A percentile compares a stretch with the other conserved stretches of the same genome.
Evolutionary conservation across 2,888 invertebrate genomes (phyloP).

Genomic region (Ectemnius lituratus): DNA sequence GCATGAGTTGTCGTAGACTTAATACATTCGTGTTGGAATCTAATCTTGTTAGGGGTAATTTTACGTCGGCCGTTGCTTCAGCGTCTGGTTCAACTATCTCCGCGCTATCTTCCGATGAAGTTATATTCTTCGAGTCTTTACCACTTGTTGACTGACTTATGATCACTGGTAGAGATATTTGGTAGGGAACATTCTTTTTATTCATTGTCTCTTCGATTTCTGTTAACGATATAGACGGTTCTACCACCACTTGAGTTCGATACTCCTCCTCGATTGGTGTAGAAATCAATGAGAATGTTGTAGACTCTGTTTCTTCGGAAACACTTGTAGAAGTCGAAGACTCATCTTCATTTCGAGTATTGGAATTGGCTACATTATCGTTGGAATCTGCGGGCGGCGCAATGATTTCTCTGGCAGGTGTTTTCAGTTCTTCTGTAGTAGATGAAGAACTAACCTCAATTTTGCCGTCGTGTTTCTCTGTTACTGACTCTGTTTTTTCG

Average conservation of each 20-base stretch:
- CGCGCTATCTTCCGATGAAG: not conserved
- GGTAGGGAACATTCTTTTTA: constrained; percentile 58
- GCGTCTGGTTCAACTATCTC: not conserved
- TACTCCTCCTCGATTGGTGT: not conserved
- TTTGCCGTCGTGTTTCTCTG: too few species aligned
- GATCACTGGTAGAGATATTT: constrained; percentile 62
- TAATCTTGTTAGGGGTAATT: not conserved
- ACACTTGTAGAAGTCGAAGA: not conserved
- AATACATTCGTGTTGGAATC: constrained; percentile 32
- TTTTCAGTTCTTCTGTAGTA: constrained; percentile 7
- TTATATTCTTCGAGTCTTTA: not conserved
- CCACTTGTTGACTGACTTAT: not conserved
- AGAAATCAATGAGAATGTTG: too few species aligned
- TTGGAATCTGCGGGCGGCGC: constrained; percentile 29
- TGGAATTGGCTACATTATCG: constrained; percentile 14
- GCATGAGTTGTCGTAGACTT: constrained; percentile 60
- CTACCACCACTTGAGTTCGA: too few species aligned
- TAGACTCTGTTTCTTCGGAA: not conserved
- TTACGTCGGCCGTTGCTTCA: not conserved
- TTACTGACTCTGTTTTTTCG: too few species aligned
- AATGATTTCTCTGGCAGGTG: constrained; percentile 27
- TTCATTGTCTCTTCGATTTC: constrained; percentile 45
- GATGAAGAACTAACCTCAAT: too few species aligned
- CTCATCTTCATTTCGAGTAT: not conserved
- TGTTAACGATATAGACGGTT: constrained; percentile 11